Percentiles rank a stretch among this genome's conserved stretches.
Evolutionary conservation across 2,888 invertebrate genomes (phyloP).

Genomic region (Aplocera efformata): DNA sequence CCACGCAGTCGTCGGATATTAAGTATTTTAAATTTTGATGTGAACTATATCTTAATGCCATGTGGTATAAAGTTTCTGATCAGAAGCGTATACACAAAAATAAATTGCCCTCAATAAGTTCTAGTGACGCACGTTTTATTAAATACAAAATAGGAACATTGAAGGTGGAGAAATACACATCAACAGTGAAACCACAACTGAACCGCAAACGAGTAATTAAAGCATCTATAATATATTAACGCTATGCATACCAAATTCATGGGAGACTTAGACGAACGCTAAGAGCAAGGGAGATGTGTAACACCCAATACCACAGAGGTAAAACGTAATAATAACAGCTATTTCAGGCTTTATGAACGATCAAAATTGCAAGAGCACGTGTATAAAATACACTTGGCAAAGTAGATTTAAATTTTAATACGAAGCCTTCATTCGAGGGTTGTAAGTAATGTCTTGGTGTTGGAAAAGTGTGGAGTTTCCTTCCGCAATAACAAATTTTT

Average conservation of each 20-base stretch:
- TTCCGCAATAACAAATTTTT: slow-evolving; percentile 28
- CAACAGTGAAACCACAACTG: slow-evolving; percentile 55
- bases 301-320: slow-evolving; percentile 76
- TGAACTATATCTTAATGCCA: no score
- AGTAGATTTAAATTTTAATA: slow-evolving; percentile 81
- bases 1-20: no score
- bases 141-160: no score
- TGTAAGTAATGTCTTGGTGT: slow-evolving; percentile 73
- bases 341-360: slow-evolving; percentile 77
- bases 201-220: slow-evolving; percentile 75
- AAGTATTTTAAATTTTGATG: no score
- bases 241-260: slow-evolving; percentile 71
- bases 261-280: slow-evolving; percentile 65
- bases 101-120: no score
- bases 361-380: slow-evolving; percentile 79
- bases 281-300: slow-evolving; percentile 65
- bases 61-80: no score
- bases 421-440: slow-evolving; percentile 77
- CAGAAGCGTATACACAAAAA: no score
- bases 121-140: no score
- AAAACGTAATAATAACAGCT: slow-evolving; percentile 73
- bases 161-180: slow-evolving; percentile 42
- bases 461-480: slow-evolving; percentile 63
- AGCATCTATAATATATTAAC: slow-evolving; percentile 74
- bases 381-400: slow-evolving; percentile 80